Conservation (phyloP, 2,113 vertebrate species). For the Crotalus viridis region DNA sequence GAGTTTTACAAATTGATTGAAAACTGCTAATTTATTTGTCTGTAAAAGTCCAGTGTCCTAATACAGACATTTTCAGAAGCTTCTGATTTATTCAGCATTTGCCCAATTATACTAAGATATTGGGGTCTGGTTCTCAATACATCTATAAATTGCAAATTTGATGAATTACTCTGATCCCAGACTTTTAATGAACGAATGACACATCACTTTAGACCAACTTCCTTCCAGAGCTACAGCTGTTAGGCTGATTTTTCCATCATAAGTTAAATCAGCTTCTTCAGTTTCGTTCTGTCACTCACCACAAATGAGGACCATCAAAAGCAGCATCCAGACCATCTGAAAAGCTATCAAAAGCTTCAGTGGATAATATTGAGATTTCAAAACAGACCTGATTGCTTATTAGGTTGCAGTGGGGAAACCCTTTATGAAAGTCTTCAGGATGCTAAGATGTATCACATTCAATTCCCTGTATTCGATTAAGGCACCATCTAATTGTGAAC, state of each 20-base stretch:
- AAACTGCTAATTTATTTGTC: background rate
- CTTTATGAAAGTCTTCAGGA: background rate
- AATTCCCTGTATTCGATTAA: background rate
- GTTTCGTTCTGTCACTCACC: background rate
- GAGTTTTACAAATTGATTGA: background rate
- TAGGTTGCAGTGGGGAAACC: background rate
- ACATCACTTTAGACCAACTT: background rate
- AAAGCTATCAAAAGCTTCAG: rapidly evolving
- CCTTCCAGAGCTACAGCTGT: rapidly evolving
- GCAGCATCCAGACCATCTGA: background rate
- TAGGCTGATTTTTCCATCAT: rapidly evolving
- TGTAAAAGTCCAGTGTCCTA: background rate
- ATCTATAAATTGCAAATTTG: background rate
- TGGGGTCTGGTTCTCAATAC: background rate
- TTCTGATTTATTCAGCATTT: background rate
- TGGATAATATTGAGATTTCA: rapidly evolving
- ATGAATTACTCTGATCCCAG: background rate
- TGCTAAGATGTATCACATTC: background rate
- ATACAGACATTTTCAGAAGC: background rate
- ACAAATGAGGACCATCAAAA: background rate
- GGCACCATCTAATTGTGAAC: background rate
- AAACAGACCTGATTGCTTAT: background rate
- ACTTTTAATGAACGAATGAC: background rate
- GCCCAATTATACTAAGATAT: background rate
- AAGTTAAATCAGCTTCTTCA: background rate